Conservation (phyloP, 2,888 invertebrate genomes). For the Nebria brevicollis region DNA sequence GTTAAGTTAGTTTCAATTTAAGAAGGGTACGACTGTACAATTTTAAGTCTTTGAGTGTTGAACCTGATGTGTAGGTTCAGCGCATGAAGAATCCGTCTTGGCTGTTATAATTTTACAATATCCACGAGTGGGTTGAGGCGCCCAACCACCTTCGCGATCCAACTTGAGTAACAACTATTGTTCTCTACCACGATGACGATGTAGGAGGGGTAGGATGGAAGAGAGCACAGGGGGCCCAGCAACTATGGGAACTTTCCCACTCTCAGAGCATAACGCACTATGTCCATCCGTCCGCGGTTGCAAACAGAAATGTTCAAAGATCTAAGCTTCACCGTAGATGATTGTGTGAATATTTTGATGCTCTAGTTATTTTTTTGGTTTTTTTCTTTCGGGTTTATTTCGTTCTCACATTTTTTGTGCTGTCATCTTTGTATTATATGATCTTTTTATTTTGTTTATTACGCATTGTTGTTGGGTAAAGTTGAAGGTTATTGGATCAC, state of each 20-base stretch:
- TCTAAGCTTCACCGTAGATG: background rate
- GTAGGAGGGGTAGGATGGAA: background rate
- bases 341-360: background rate
- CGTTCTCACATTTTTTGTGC: background rate
- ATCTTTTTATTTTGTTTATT: background rate
- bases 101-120: background rate
- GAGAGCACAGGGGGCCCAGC: background rate
- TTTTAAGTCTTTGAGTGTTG: background rate
- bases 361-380: background rate
- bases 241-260: background rate
- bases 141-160: background rate
- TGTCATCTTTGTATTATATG: background rate
- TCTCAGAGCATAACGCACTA: background rate
- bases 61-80: background rate
- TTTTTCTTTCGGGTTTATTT: background rate
- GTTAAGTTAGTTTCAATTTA: background rate
- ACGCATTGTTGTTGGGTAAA: background rate
- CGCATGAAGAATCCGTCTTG: background rate
- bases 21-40: background rate
- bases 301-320: background rate
- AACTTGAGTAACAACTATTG: conserved; percentile 1
- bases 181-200: background rate
- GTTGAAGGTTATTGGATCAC: conserved; percentile 1
- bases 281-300: background rate
- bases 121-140: background rate